Evolutionary conservation across 2,113 vertebrate genomes (phyloP), one percentile per base, ranked within the genome.

Genomic region (Phalacrocorax pelagicus): DNA sequence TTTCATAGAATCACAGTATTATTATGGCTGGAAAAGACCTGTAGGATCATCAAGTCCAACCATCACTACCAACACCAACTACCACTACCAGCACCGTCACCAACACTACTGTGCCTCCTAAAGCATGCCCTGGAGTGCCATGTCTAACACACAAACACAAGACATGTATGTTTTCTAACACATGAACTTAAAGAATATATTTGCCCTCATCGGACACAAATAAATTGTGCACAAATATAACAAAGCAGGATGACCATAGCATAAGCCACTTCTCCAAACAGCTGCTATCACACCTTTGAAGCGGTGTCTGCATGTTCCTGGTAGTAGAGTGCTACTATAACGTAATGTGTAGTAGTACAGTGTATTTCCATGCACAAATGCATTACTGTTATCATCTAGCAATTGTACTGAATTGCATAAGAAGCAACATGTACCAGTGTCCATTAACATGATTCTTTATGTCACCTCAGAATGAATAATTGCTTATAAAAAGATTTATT

Each of bases 191-290:
- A 83, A 86, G 34, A 80, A 61, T 29, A 11, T 29, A 80, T 73
- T 74, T 86, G 27, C 46, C 6, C 5, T 77, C 40, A 47, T 16
- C 0, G 0, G 10, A 38, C 14, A 61, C 51, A 74, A 74, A 30
- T 27, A 59, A 89, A 71, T 46, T 79, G 40, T 75, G 12, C 19
- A 55, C n/a, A 71, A 81, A 81, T 2, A 5, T 34, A 42, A 51
- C 17, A 71, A 51, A 81, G 14, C 24, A 61, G 30, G 26, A 46
- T 11, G 22, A 72, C 6, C 2, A 3, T 4, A 79, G 34, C 24
- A 65, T 40, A 61, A 71, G 24, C 10, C 54, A 54, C 10, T 81
- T 82, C 52, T 47, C 21, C 42, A 49, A 69, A 59, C n/a, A 55
- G 29, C 44, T 59, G 69, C 34, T 71, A 10, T 26, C 21, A 40